Conservation (phyloP, 2,113 vertebrate species). For the Carollia perspicillata region DNA sequence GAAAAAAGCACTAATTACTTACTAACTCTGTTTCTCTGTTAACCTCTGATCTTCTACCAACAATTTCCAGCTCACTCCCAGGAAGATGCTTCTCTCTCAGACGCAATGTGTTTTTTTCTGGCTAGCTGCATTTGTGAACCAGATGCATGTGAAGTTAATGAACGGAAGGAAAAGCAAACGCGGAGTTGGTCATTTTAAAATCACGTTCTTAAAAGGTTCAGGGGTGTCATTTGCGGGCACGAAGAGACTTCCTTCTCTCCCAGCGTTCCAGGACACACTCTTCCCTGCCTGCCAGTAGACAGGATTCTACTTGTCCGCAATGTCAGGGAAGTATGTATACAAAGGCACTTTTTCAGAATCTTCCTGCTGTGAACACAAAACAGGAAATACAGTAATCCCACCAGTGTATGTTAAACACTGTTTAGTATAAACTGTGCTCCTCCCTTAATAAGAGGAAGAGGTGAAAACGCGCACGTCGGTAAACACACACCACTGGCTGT, state of each 20-base stretch:
- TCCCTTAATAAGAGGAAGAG: constrained; percentile 56
- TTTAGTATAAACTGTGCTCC: constrained; percentile 76
- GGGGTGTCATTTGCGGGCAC: constrained; percentile 81
- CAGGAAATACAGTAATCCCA: constrained; percentile 83
- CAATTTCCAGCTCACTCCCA: background rate
- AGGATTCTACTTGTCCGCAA: constrained; percentile 91
- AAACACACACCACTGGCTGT: background rate
- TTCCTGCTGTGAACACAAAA: constrained; percentile 79
- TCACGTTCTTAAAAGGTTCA: constrained; percentile 78
- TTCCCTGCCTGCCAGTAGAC: constrained; percentile 87
- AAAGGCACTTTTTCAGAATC: constrained; percentile 90
- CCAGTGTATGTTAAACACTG: constrained; percentile 74
- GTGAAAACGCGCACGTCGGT: background rate
- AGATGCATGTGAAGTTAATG: constrained; percentile 21
- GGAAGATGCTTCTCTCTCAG: background rate
- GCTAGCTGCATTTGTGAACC: constrained; percentile 27
- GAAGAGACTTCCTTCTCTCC: constrained; percentile 92
- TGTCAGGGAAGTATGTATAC: constrained; percentile 90
- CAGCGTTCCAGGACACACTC: constrained; percentile 90
- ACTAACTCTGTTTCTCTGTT: background rate
- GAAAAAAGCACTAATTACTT: background rate
- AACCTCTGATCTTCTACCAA: background rate
- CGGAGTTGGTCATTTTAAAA: constrained; percentile 76
- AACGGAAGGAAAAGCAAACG: constrained; percentile 71
- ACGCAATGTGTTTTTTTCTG: background rate